A percentile compares a stretch with the other conserved stretches of the same genome.
These are phyloP conservation scores for Hydropotes inermis DNA, from an alignment of 2,113 vertebrate genomes.

Conservation along the genomic window DNA sequence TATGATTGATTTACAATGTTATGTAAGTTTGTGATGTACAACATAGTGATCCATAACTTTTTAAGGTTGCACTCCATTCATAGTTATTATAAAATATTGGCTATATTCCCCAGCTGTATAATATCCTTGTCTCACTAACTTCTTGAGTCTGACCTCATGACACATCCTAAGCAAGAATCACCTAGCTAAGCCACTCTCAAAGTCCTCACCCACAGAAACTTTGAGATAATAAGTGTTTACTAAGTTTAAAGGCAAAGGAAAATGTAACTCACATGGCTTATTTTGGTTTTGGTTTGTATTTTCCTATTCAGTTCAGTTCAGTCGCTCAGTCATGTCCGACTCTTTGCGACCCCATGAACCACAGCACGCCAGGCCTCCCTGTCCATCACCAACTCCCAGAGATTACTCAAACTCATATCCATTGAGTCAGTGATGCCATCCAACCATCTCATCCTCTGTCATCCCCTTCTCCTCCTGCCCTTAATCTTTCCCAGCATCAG, in stretches of 20 bases:
- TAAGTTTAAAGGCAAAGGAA: background rate
- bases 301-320: background rate
- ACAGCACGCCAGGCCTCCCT: background rate
- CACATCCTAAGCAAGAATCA: background rate
- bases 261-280: background rate
- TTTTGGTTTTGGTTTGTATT: background rate
- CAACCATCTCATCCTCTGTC: background rate
- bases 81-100: background rate
- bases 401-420: background rate
- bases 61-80: background rate
- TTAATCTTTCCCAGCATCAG: background rate
- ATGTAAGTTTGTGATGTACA: background rate
- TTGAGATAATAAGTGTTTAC: background rate
- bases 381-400: background rate
- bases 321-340: background rate
- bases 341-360: background rate
- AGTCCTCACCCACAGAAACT: background rate
- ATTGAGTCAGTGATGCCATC: background rate
- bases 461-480: background rate
- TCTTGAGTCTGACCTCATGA: background rate
- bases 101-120: background rate
- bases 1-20: background rate
- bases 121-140: background rate
- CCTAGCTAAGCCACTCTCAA: background rate
- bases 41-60: background rate